phyloP scores from a whole-genome alignment of 2,113 vertebrate species.

The Pyxicephalus adspersus region DNA sequence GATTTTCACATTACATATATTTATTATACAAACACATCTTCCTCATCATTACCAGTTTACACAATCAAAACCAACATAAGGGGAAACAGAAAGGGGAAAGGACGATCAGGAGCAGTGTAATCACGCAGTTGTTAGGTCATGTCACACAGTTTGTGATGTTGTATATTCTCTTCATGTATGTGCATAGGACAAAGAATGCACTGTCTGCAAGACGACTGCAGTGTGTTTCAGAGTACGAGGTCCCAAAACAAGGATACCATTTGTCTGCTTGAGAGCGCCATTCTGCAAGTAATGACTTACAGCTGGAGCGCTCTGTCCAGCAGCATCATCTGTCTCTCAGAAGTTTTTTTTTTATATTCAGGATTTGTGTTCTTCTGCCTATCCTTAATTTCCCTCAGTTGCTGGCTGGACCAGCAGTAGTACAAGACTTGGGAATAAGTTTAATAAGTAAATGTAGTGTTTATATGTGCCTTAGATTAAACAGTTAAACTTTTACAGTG shows the following conservation, averaged over 20 bases:
- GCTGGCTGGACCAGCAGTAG: constrained; percentile 14
- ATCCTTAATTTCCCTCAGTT: constrained; percentile 32
- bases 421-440: neutral
- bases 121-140: neutral
- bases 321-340: constrained; percentile 33
- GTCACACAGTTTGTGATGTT: constrained; percentile 7
- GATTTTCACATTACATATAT: no score
- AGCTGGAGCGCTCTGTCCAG: constrained; percentile 47
- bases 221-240: constrained; percentile 27
- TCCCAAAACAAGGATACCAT: constrained; percentile 48
- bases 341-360: neutral
- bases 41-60: no score
- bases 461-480: neutral
- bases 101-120: neutral
- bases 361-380: neutral
- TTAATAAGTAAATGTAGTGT: neutral
- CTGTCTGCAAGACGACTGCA: constrained; percentile 22
- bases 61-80: no score
- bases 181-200: constrained; percentile 42
- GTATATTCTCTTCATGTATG: constrained; percentile 28
- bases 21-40: no score
- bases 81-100: neutral
- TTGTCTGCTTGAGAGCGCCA: constrained; percentile 45
- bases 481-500: no score
- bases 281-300: constrained; percentile 50